Conservation (phyloP, 2,888 invertebrate species). For the Pseudococcus longispinus region DNA sequence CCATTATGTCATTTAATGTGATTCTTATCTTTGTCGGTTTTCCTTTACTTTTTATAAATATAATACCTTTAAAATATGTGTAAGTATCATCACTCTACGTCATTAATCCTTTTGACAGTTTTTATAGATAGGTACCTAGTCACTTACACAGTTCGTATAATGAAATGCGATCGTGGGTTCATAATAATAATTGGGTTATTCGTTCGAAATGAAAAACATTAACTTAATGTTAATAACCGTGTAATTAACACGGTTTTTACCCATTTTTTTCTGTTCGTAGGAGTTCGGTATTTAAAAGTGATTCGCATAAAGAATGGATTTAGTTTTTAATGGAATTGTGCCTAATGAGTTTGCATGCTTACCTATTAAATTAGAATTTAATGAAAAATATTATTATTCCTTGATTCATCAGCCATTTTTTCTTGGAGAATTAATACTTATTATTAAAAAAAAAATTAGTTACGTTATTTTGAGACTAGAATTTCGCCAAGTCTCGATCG, state of each 20-base stretch:
- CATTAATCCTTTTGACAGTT: slow-evolving; percentile 27
- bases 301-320: too few relatives aligned
- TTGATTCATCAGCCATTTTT: too few relatives aligned
- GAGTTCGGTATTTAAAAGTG: too few relatives aligned
- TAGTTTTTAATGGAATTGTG: too few relatives aligned
- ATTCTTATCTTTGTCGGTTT: slow-evolving; percentile 28
- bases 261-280: not conserved
- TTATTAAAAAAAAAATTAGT: too few relatives aligned
- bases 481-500: too few relatives aligned
- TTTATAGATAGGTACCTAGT: slow-evolving; percentile 22
- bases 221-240: not conserved
- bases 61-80: slow-evolving; percentile 37
- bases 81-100: not conserved
- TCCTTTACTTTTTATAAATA: slow-evolving; percentile 44
- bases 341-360: too few relatives aligned
- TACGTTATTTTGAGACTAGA: too few relatives aligned
- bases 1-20: slow-evolving; percentile 30
- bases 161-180: not conserved
- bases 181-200: not conserved
- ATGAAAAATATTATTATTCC: too few relatives aligned
- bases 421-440: too few relatives aligned
- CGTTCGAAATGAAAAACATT: not conserved
- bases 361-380: too few relatives aligned
- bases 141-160: not conserved
- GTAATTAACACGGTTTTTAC: not conserved